phyloP scores from a whole-genome alignment of 2,888 invertebrate species.

The Mycalesis mineus region DNA sequence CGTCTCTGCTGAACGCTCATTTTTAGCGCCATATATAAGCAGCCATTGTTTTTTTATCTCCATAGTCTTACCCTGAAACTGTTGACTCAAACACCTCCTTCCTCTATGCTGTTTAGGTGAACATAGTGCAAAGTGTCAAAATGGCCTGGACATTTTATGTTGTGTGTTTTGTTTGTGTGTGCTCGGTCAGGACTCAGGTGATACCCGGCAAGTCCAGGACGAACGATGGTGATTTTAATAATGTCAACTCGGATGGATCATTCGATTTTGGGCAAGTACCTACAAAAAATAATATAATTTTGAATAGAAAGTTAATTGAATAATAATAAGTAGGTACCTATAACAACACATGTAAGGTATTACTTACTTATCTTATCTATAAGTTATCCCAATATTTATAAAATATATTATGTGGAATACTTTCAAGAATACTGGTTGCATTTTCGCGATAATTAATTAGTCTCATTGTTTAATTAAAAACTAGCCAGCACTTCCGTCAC shows the following conservation, averaged over 20 bases:
- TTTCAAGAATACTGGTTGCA: too few relatives aligned
- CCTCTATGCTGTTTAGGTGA: slow-evolving; percentile 31
- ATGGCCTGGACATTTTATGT: slow-evolving; percentile 60
- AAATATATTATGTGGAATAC: too few relatives aligned
- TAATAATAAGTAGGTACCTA: too few relatives aligned
- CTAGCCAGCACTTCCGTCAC: too few relatives aligned
- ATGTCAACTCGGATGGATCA: slow-evolving; percentile 84
- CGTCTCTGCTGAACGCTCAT: slow-evolving; percentile 59
- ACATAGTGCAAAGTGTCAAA: slow-evolving; percentile 36
- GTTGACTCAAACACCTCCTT: slow-evolving; percentile 34
- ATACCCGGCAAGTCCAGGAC: slow-evolving; percentile 68
- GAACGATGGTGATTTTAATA: slow-evolving; percentile 80
- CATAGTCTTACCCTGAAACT: slow-evolving; percentile 57
- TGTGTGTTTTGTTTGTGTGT: slow-evolving; percentile 60
- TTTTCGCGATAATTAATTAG: too few relatives aligned
- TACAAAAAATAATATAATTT: too few relatives aligned
- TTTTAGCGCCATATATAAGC: slow-evolving; percentile 72
- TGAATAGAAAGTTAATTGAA: too few relatives aligned
- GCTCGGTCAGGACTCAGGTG: slow-evolving; percentile 64
- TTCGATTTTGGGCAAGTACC: slow-evolving; percentile 82
- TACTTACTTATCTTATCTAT: too few relatives aligned
- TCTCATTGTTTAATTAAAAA: too few relatives aligned
- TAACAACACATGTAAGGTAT: too few relatives aligned
- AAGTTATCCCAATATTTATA: too few relatives aligned
- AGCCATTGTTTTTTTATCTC: slow-evolving; percentile 61